Base-by-base conservation (phyloP, 2,888 invertebrate species). In the Epistrophe eligans region DNA sequence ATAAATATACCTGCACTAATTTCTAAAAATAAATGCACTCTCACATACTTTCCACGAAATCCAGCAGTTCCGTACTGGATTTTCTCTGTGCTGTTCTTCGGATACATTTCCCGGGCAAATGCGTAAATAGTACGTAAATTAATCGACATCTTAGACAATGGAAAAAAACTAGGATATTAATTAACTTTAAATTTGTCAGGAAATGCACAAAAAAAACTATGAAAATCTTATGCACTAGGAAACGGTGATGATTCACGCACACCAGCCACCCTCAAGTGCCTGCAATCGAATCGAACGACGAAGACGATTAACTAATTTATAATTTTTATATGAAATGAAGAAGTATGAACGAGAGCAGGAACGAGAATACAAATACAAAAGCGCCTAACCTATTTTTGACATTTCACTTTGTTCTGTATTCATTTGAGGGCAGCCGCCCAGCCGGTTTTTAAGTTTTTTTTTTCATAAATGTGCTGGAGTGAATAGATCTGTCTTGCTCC, bases 21-120 rank as follows among this genome's bases (percentile, higher is more conserved):
- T 60, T 90, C 89, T 91, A 90, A 81, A 88, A 90, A 91, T 91
- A 91, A 80, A 60, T 71, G 40, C 83, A 83, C 52, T 88, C 77
- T 72, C 76, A 84, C 95, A 95, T 93, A 96, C 97, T 95, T 96
- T 90, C 96, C 95, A 90, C 97, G 95, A 92, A 97, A 97, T 91
- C 97, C 97, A 89, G 97, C 97, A 84, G 97, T 97, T 89, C 97
- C 97, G 94, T 97, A 97, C 93, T 96, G 94, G 90, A 97, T 95
- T 91, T 94, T 94, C 89, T 94, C 94, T 90, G 95, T 95, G 74
- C 94, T 93, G 64, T 90, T 95, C 93, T 96, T 96, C 35, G 95
- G 95, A 92, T 96, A 96, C 95, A 96, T 95, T 94, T 95, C 95
- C 93, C 95, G 94, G 82, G 96, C 96, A 94, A 96, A 96, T 91